Percentiles rank a stretch among this genome's conserved stretches.
phyloP scores from a whole-genome alignment of 2,113 vertebrate species.

The Astur gentilis region DNA sequence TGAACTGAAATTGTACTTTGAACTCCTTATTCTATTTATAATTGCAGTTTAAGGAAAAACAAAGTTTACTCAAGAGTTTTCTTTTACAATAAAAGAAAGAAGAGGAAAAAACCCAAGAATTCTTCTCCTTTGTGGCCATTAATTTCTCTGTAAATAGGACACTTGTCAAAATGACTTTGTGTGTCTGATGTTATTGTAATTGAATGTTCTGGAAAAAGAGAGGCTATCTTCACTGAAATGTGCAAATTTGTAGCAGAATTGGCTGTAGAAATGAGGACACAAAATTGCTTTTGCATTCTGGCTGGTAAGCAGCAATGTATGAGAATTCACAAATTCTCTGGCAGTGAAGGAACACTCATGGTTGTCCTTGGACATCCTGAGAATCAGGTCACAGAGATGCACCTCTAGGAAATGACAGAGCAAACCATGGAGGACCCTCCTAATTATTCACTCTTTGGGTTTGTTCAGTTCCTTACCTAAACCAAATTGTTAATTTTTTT shows the following conservation, averaged over 20 bases:
- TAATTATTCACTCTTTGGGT: rapidly evolving
- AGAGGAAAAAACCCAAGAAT: not conserved
- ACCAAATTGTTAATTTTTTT: not conserved
- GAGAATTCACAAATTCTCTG: not conserved
- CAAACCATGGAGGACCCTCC: not conserved
- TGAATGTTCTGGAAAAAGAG: not conserved
- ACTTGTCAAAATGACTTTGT: not conserved
- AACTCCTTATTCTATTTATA: not conserved
- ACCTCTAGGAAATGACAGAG: not conserved
- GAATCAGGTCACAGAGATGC: not conserved
- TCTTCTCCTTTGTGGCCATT: not conserved
- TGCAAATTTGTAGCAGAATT: not conserved
- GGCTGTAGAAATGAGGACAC: not conserved
- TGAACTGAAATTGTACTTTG: not conserved
- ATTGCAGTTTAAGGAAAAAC: not conserved
- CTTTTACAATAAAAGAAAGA: not conserved
- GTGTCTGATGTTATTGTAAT: not conserved
- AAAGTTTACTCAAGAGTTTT: not conserved
- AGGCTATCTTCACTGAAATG: not conserved
- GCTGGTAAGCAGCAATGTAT: not conserved
- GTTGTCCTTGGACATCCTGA: not conserved
- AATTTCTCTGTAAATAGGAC: not conserved
- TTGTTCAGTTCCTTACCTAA: not conserved
- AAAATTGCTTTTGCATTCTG: not conserved
- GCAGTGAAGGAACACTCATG: rapidly evolving